Evolutionary conservation across 2,797 vertebrate genomes (phyloP).

Genomic region (Mormyrops boulengeri): DNA sequence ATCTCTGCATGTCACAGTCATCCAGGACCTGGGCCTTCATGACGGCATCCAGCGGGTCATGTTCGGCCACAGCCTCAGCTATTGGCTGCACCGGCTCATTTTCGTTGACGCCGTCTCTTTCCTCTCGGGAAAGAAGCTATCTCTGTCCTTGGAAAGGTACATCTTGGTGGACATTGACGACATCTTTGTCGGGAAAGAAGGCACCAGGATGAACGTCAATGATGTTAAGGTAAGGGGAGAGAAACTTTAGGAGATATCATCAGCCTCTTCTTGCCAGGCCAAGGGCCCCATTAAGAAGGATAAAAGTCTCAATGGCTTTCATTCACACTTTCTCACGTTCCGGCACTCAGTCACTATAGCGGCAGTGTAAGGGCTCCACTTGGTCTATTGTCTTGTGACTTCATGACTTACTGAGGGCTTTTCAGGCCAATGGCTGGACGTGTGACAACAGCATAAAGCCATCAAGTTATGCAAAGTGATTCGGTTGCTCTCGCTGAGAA

Average conservation of each 20-base stretch:
- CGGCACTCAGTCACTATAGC: conserved; percentile 34
- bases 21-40: conserved; percentile 87
- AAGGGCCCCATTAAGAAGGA: conserved; percentile 62
- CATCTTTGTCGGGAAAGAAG: conserved; percentile 95
- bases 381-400: conserved; percentile 39
- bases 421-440: conserved; percentile 17
- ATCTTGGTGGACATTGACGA: conserved; percentile 95
- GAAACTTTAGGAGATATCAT: neutral
- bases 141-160: conserved; percentile 80
- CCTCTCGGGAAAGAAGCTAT: conserved; percentile 82
- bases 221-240: conserved; percentile 85
- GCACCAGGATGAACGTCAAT: conserved; percentile 90
- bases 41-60: conserved; percentile 90
- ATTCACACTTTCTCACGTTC: conserved; percentile 67
- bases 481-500: neutral
- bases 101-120: conserved; percentile 88
- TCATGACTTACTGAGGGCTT: conserved; percentile 42
- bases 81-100: conserved; percentile 93
- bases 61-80: conserved; percentile 89
- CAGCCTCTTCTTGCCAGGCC: conserved; percentile 30
- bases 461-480: conserved; percentile 28
- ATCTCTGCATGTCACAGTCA: conserved; percentile 70
- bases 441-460: conserved; percentile 33
- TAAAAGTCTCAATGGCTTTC: conserved; percentile 71
- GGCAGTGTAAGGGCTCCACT: conserved; percentile 32